These are phyloP conservation scores for Eulemur macaco DNA, from an alignment of 2,113 vertebrate genomes.

Conservation along the genomic window DNA sequence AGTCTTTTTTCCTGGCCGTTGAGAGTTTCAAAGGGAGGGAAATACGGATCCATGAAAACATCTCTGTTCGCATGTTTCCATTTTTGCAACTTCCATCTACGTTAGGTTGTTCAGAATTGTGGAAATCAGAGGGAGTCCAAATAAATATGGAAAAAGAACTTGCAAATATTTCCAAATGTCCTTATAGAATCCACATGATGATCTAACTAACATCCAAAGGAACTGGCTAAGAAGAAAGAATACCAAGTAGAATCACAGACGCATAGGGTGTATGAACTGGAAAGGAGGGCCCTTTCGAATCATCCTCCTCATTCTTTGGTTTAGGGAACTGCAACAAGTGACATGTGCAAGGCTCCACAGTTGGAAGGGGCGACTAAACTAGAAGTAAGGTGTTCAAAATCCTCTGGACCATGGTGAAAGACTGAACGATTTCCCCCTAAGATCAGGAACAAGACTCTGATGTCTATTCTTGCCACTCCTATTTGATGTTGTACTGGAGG, in stretches of 20 bases:
- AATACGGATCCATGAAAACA: neutral
- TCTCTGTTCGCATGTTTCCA: neutral
- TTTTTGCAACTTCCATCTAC: neutral
- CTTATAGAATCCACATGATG: neutral
- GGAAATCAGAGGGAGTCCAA: neutral
- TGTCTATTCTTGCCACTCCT: neutral
- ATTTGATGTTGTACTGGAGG: neutral
- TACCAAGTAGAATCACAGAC: rapidly evolving
- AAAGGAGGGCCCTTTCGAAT: neutral
- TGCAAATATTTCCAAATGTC: neutral
- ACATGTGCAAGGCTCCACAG: neutral
- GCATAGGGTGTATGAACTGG: rapidly evolving
- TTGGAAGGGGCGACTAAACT: neutral
- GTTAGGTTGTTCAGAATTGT: neutral
- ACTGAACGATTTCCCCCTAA: no score
- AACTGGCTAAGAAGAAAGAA: neutral
- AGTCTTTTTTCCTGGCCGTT: neutral
- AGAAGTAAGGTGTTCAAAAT: neutral
- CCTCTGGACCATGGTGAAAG: neutral
- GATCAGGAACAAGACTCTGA: neutral
- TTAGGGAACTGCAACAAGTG: neutral
- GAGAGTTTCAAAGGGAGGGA: neutral
- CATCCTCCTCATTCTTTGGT: neutral
- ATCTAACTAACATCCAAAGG: neutral
- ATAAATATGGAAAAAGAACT: neutral